phyloP scores from a whole-genome alignment of 2,113 vertebrate species.

The Brachyhypopomus gauderio region DNA sequence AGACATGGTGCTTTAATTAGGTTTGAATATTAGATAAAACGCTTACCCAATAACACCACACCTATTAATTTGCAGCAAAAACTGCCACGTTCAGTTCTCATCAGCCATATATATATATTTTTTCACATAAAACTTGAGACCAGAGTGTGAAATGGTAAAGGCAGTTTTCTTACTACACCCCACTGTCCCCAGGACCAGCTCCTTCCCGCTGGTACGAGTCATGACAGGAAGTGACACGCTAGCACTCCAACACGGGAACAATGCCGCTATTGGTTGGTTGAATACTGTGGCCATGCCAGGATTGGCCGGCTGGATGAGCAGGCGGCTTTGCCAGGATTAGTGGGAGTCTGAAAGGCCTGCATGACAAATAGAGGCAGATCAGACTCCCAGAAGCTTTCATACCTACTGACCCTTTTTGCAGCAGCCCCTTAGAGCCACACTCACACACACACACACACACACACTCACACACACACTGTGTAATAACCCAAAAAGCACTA shows the following conservation, averaged over 20 bases:
- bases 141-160: neutral
- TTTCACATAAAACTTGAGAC: neutral
- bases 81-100: neutral
- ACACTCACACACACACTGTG: neutral
- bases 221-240: neutral
- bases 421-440: neutral
- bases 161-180: no score
- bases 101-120: neutral
- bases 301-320: slow-evolving; percentile 9
- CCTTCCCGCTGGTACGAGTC: neutral
- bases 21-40: no score
- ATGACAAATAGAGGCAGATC: slow-evolving; percentile 46
- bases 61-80: no score
- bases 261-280: slow-evolving; percentile 20
- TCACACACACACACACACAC: neutral
- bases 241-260: neutral
- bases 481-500: slow-evolving; percentile 11
- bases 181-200: neutral
- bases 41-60: no score
- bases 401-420: neutral
- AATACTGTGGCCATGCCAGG: neutral
- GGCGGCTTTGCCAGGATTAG: neutral
- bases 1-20: no score
- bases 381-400: slow-evolving; percentile 25
- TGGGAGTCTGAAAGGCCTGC: slow-evolving; percentile 5